A percentile compares a stretch with the other conserved stretches of the same genome.
These are phyloP conservation scores for Actinia tenebrosa DNA, from an alignment of 64 coral and sea anemone genomes.

Conservation along the genomic window DNA sequence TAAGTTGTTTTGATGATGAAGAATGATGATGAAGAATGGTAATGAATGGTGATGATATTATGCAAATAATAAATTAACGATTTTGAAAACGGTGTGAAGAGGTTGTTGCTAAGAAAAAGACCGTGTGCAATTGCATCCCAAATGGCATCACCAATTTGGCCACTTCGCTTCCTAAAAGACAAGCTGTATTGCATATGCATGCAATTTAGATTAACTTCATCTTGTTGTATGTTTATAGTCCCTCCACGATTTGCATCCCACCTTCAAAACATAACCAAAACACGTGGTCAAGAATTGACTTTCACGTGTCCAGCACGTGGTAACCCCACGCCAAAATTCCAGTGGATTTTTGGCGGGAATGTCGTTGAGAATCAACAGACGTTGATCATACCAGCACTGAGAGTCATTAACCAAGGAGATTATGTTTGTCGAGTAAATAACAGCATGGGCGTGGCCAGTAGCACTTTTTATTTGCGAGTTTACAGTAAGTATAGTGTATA, in stretches of 20 bases:
- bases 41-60: too few species aligned
- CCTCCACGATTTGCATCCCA: conserved; percentile 47
- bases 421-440: conserved; percentile 75
- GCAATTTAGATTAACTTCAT: not conserved
- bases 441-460: conserved; percentile 25
- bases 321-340: conserved; percentile 37
- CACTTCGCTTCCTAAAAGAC: too few species aligned
- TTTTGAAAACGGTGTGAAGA: too few species aligned
- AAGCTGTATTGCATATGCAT: too few species aligned
- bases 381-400: conserved; percentile 27
- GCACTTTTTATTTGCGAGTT: conserved; percentile 32
- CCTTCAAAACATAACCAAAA: conserved; percentile 44
- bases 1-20: too few species aligned
- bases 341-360: conserved; percentile 46
- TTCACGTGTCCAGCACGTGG: conserved; percentile 56
- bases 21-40: too few species aligned
- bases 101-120: too few species aligned
- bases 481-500: conserved; percentile 22
- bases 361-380: not conserved
- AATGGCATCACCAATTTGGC: too few species aligned
- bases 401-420: conserved; percentile 35
- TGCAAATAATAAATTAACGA: too few species aligned
- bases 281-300: conserved; percentile 23
- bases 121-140: too few species aligned
- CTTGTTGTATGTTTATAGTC: conserved; percentile 28